Percentiles rank a stretch among this genome's conserved stretches.
Evolutionary conservation across 2,113 vertebrate genomes (phyloP).

Genomic region (Menura novaehollandiae): DNA sequence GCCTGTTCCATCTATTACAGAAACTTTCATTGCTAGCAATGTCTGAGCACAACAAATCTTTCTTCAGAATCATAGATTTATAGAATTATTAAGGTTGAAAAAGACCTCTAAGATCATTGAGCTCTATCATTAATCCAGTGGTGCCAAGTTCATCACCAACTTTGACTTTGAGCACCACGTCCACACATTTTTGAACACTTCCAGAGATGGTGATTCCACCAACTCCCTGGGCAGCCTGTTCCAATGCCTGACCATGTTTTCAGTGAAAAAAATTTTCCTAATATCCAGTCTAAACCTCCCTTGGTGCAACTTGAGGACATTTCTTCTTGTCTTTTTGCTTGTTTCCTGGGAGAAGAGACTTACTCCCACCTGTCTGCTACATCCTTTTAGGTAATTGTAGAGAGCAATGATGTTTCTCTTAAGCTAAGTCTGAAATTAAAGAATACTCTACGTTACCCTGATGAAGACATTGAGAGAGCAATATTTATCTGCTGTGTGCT

Average conservation of each 20-base stretch:
- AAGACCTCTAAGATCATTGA: background rate
- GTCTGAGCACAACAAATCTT: fast-evolving
- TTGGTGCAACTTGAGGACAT: background rate
- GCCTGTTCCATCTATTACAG: background rate
- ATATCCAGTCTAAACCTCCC: background rate
- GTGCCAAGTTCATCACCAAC: background rate
- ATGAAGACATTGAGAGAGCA: fast-evolving
- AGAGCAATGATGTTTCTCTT: background rate
- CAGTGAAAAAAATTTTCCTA: too few relatives aligned
- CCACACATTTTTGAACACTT: background rate
- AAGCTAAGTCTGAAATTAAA: background rate
- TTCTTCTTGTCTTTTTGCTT: background rate
- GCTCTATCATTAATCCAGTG: background rate
- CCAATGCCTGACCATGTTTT: background rate
- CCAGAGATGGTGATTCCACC: background rate
- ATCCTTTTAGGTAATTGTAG: background rate
- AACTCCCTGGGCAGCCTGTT: background rate
- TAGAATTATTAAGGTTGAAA: background rate
- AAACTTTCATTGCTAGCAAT: background rate
- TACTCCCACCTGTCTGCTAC: background rate
- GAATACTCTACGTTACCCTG: background rate
- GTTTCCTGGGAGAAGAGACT: background rate
- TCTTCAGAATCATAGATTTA: background rate
- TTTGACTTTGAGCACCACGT: background rate
- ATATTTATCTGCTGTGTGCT: background rate